Percentiles rank a stretch among this genome's conserved stretches.
Conservation (phyloP, 2,888 invertebrate species). For the Trimorus sp. region DNA sequence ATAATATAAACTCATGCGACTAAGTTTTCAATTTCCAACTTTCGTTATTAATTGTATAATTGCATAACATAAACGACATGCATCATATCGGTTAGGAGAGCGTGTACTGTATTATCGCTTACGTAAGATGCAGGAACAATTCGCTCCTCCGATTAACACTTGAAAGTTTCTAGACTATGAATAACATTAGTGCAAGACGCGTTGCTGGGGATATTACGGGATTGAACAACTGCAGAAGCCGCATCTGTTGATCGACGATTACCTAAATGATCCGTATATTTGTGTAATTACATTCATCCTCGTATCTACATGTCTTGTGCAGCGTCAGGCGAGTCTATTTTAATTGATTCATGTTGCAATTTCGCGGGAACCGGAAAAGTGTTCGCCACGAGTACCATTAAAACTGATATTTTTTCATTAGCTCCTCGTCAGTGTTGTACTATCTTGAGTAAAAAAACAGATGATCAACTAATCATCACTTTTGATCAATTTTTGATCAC, state of each 20-base stretch:
- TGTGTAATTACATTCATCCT: slow-evolving; percentile 40
- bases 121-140: slow-evolving; percentile 39
- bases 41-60: slow-evolving; percentile 39
- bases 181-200: slow-evolving; percentile 43
- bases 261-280: slow-evolving; percentile 52
- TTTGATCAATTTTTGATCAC: too few relatives aligned
- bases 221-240: slow-evolving; percentile 37
- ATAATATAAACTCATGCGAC: too few relatives aligned
- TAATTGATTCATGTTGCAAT: slow-evolving; percentile 34
- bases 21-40: slow-evolving; percentile 25
- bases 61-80: slow-evolving; percentile 23
- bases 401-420: slow-evolving; percentile 2
- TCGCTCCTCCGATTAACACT: slow-evolving; percentile 32
- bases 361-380: slow-evolving; percentile 29
- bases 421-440: neutral
- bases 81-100: slow-evolving; percentile 27
- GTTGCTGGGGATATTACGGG: slow-evolving; percentile 20
- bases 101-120: slow-evolving; percentile 8
- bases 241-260: slow-evolving; percentile 49
- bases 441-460: too few relatives aligned
- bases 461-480: too few relatives aligned
- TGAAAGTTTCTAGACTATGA: slow-evolving; percentile 35
- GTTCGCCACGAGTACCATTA: neutral
- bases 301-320: slow-evolving; percentile 34
- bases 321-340: slow-evolving; percentile 37